Evolutionary conservation across 2,888 invertebrate species (phyloP).

Genomic region (Galerucella pusilla): DNA sequence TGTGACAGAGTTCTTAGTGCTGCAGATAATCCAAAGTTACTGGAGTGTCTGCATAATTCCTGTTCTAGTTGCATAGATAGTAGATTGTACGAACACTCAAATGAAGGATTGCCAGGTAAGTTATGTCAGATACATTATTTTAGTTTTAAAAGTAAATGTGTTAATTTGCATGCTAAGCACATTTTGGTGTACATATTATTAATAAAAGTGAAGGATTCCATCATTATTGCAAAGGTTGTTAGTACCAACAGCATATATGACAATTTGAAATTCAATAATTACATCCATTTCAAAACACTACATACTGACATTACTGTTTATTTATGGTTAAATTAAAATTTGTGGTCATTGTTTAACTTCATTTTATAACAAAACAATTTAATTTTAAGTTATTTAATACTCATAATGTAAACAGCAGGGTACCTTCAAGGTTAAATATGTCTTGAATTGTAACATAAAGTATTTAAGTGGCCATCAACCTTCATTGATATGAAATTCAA

Average conservation of each 20-base stretch:
- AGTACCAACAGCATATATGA: too few species aligned
- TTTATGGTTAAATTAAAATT: too few species aligned
- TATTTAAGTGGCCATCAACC: neutral
- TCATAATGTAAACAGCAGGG: neutral
- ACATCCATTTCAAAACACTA: too few species aligned
- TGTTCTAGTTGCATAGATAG: constrained; percentile 81
- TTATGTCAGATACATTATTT: neutral
- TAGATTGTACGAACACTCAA: constrained; percentile 69
- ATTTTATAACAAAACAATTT: neutral
- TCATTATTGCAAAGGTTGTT: too few species aligned
- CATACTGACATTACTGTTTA: too few species aligned
- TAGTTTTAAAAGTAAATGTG: neutral
- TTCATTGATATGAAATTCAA: neutral
- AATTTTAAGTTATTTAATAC: neutral
- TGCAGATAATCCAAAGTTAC: constrained; percentile 78
- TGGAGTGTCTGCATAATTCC: constrained; percentile 89
- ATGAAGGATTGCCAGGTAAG: constrained; percentile 55
- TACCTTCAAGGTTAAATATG: constrained; percentile 1
- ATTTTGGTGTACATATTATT: neutral
- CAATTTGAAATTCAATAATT: too few species aligned
- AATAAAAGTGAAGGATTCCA: too few species aligned
- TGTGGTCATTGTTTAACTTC: neutral
- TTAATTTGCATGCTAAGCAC: too few species aligned
- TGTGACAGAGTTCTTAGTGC: constrained; percentile 67
- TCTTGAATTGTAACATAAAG: neutral